These are phyloP conservation scores for Lordiphosa andalusiaca DNA, from an alignment of 2,888 invertebrate species.

Conservation along the genomic window DNA sequence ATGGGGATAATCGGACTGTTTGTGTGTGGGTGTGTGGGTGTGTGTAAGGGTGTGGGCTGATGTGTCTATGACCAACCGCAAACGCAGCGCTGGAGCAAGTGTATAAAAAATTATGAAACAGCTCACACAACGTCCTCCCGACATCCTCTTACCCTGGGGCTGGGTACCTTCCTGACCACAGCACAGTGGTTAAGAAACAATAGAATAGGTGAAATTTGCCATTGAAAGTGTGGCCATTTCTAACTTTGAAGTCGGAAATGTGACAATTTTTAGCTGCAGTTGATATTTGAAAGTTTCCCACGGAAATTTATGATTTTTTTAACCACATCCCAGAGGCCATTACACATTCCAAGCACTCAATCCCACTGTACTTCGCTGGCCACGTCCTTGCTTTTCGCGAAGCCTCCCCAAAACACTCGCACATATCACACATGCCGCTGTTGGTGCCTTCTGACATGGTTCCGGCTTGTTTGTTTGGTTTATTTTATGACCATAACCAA, in stretches of 20 bases:
- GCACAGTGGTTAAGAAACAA: constrained; percentile 13
- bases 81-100: constrained; percentile 64
- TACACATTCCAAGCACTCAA: too few species aligned
- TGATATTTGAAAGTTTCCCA: too few species aligned
- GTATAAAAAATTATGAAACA: constrained; percentile 76
- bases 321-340: too few species aligned
- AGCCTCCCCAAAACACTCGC: constrained; percentile 16
- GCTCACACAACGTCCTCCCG: constrained; percentile 50
- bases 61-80: constrained; percentile 65
- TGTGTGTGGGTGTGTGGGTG: neutral
- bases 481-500: constrained; percentile 78
- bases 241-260: too few species aligned
- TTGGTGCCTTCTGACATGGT: constrained; percentile 73
- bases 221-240: too few species aligned
- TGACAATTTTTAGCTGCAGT: too few species aligned
- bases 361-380: constrained; percentile 26
- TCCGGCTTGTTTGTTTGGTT: constrained; percentile 78
- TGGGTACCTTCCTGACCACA: constrained; percentile 2
- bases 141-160: neutral
- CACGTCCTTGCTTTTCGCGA: constrained; percentile 37
- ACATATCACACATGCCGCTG: constrained; percentile 39
- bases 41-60: constrained; percentile 6
- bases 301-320: too few species aligned
- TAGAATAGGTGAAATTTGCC: neutral
- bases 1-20: constrained; percentile 6